Evolutionary conservation across 2,113 vertebrate genomes (phyloP).

Genomic region (Bathybates hornii): DNA sequence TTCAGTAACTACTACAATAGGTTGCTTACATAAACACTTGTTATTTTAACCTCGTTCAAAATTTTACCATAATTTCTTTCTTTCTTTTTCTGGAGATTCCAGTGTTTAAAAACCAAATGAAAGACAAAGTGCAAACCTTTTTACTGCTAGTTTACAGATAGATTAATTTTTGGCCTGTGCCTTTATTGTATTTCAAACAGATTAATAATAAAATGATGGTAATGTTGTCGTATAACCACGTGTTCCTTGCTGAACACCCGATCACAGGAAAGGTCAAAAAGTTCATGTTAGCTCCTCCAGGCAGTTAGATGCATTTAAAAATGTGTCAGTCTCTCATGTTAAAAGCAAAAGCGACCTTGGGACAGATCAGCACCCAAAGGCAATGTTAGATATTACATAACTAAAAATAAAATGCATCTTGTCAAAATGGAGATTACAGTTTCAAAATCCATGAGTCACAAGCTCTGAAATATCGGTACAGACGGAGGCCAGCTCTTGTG

Average conservation of each 20-base stretch:
- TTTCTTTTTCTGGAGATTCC: not conserved
- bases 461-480: not conserved
- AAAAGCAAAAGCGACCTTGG: conserved; percentile 30
- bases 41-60: not conserved
- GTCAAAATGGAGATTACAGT: conserved; percentile 33
- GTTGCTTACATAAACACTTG: not conserved
- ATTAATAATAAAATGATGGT: not conserved
- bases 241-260: not conserved
- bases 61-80: not conserved
- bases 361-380: conserved; percentile 31
- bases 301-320: conserved; percentile 30
- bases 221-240: not conserved
- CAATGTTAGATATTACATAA: conserved; percentile 19
- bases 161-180: not conserved
- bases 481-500: conserved; percentile 7
- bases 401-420: conserved; percentile 38
- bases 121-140: not conserved
- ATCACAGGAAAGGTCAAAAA: not conserved
- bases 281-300: not conserved
- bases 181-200: not conserved
- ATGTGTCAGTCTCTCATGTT: conserved; percentile 35
- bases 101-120: not conserved
- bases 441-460: conserved; percentile 27
- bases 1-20: not conserved
- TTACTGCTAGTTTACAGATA: not conserved